Base-by-base conservation (phyloP, 2,797 vertebrate genomes). In the Prionace glauca region DNA sequence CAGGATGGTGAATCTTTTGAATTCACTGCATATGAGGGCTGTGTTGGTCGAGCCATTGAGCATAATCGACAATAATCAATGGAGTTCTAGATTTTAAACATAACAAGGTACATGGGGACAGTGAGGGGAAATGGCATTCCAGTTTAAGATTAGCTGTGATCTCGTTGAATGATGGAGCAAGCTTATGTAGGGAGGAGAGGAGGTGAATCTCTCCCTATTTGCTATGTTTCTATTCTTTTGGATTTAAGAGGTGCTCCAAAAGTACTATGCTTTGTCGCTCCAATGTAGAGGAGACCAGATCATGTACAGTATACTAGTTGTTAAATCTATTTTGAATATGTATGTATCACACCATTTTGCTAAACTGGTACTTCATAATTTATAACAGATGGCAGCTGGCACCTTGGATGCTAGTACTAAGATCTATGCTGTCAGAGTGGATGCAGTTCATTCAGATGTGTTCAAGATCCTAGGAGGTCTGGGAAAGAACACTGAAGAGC, bases 391-490 rank as follows among this genome's bases (percentile, higher is more conserved):
- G 29, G 99, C 98, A 10, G 99, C 99, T 0, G 98, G 99, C 0
- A 99, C 99, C 0, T 96, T 99, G 95, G 99, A 99, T 62, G 99
- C 99, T 96, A 99, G 99, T 1, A 98, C 98, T 0, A 99, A 99
- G 97, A 99, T 99, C 96, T 99, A 99, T 1, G 98, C 99, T 0
- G 98, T 99, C 90, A 97, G 99, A 0, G 99, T 99, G n/a, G 99
- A 99, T 91, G 98, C 97, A 0, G 98, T 99, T 36, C 98, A 99
- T 12, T 97, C 98, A 0, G 99, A 99, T 62, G 97, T 98, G 7
- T 99, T 99, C 97, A 98, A 96, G 96, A 98, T 99, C 29, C 97
- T 99, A 14, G 98, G 98, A 1, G 98, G 98, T 0, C 97, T 99
- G 60, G 98, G 98, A 84, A 98, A 98, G 1, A 98, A 99, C 5